Evolutionary conservation across 2,888 invertebrate species (phyloP).

Genomic region (Cataglyphis livida): DNA sequence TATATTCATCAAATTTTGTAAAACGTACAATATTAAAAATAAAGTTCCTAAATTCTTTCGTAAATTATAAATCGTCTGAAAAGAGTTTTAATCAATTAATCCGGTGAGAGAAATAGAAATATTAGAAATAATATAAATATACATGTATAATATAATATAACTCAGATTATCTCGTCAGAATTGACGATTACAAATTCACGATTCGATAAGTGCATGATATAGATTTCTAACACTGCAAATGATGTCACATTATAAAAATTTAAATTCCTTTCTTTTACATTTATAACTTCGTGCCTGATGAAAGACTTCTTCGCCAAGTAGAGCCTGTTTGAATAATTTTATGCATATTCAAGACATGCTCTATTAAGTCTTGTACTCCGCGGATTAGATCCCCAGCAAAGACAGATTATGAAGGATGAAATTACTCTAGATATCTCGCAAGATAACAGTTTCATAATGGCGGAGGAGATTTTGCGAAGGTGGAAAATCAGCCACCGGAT

Average conservation of each 20-base stretch:
- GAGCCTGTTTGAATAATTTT: conserved; percentile 20
- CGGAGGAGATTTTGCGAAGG: neutral
- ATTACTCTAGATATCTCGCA: neutral
- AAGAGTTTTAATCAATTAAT: neutral
- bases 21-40: neutral
- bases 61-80: neutral
- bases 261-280: neutral
- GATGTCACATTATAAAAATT: neutral
- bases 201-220: neutral
- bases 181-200: neutral
- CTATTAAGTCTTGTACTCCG: neutral
- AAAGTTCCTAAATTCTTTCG: neutral
- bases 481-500: neutral
- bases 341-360: conserved; percentile 24
- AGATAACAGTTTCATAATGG: neutral
- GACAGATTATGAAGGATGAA: neutral
- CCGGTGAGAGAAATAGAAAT: neutral
- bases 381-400: conserved; percentile 21
- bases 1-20: neutral
- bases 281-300: neutral
- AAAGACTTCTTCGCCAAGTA: neutral
- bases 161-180: neutral
- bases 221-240: neutral
- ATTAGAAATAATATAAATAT: neutral
- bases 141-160: neutral